phyloP scores from a whole-genome alignment of 2,888 invertebrate species.

The Eristalinus aeneus region DNA sequence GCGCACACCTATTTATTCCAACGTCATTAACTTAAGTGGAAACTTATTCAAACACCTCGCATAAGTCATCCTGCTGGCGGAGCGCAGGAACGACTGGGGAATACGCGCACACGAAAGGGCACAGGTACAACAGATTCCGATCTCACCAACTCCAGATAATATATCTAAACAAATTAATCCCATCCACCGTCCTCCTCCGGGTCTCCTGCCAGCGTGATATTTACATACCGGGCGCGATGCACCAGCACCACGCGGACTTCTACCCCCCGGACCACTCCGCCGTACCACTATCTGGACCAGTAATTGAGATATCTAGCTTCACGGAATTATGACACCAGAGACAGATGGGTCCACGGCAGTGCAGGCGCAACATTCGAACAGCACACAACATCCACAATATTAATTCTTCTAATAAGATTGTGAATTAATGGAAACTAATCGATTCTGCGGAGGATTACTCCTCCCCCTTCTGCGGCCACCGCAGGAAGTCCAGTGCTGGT shows the following conservation, averaged over 20 bases:
- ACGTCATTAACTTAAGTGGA: constrained; percentile 70
- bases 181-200: constrained; percentile 34
- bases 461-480: constrained; percentile 35
- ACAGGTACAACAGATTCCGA: constrained; percentile 69
- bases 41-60: constrained; percentile 71
- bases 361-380: constrained; percentile 68
- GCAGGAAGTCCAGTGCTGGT: constrained; percentile 48
- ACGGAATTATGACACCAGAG: constrained; percentile 70
- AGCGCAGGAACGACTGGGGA: not conserved
- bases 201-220: constrained; percentile 65
- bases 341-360: constrained; percentile 65
- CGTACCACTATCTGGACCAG: constrained; percentile 2
- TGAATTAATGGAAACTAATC: constrained; percentile 71
- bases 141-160: constrained; percentile 71
- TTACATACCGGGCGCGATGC: constrained; percentile 52
- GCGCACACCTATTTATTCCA: constrained; percentile 65
- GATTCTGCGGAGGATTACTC: constrained; percentile 67
- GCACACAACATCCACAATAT: constrained; percentile 64
- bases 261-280: constrained; percentile 6
- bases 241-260: constrained; percentile 49
- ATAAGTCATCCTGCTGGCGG: constrained; percentile 57
- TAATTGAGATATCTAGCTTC: constrained; percentile 69
- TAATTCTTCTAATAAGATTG: constrained; percentile 71
- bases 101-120: constrained; percentile 36
- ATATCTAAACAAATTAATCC: constrained; percentile 71